These are phyloP conservation scores for Podargus strigoides DNA, from an alignment of 2,797 vertebrate genomes.

Conservation along the genomic window DNA sequence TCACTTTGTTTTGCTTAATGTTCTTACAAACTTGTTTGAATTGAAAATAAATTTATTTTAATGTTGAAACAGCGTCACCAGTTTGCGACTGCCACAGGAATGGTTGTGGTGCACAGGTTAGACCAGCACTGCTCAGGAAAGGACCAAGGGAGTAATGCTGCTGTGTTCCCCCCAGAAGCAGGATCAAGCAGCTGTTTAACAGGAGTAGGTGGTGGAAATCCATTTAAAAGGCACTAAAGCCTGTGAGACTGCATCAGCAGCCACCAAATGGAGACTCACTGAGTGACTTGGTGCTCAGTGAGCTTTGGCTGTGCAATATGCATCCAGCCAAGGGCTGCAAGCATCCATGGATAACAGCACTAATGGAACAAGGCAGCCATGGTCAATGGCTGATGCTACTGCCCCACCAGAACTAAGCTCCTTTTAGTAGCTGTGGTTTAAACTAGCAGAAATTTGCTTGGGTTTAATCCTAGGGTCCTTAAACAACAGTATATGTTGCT, in stretches of 20 bases:
- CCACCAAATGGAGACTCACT: no score
- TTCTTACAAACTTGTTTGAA: not conserved
- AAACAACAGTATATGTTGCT: not conserved
- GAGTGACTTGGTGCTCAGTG: not conserved
- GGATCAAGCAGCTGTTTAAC: not conserved
- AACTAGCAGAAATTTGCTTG: not conserved
- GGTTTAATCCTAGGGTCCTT: not conserved
- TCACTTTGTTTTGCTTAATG: not conserved
- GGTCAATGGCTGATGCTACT: not conserved
- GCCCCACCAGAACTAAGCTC: not conserved
- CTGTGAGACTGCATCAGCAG: not conserved
- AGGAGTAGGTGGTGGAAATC: not conserved
- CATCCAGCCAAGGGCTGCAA: not conserved
- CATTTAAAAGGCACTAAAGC: not conserved
- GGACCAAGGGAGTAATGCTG: not conserved
- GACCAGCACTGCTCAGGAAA: not conserved
- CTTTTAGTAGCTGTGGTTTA: no score
- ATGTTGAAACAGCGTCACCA: not conserved
- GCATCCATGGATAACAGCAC: not conserved
- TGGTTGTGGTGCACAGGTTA: not conserved
- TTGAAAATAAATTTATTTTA: slow-evolving; percentile 57
- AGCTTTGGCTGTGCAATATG: not conserved
- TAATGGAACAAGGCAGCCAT: no score
- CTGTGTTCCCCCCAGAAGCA: not conserved
- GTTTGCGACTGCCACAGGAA: not conserved